Evolutionary conservation across 92 coral and sea anemone species (phyloP), one percentile per base, ranked within the genome.

Genomic region (Epizoanthus stellaris): DNA sequence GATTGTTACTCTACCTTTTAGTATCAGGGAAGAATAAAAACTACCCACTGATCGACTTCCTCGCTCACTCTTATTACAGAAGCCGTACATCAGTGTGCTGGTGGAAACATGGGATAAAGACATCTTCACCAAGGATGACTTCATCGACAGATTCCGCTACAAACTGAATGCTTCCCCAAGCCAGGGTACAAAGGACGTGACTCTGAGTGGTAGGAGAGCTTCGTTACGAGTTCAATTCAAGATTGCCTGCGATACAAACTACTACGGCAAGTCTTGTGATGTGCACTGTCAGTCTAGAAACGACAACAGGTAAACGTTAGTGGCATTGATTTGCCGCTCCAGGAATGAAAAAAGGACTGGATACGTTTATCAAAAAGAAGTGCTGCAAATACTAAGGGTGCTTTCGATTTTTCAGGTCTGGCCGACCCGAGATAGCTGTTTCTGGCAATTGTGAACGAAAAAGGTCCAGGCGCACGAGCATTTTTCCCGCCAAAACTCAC

Each of bases 51-150:
- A 56, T 7, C 16, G 11, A 64, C 39, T 36, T 10, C 3, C 4
- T 16, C 30, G 5, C 56, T 65, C 59, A 36, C 40, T 12, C 74
- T 3, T 65, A 70, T 52, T 56, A 38, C 23, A 70, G 75, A 68
- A 87, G 90, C 90, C 90, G 23, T 20, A 86, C 62, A 65, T 90
- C 70, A 86, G 90, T 30, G 79, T 90, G 63, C 88, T 86, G 63
- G 87, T 90, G 17, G 93, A 90, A 67, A 45, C 84, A 25, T 90
- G 93, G 93, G 93, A 90, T 81, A 73, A 85, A 67, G 93, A 90
- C 61, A 81, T 17, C 23, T 81, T 90, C 70, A 81, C 90, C 49
- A 72, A 79, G 20, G 93, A 90, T 65, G 93, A 90, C 75, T 77
- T 90, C 3, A 75, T 90, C 2, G 93, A 90, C 65, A 82, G 67